Evolutionary conservation across 2,797 vertebrate genomes (phyloP).

Genomic region (Thaleichthys pacificus): DNA sequence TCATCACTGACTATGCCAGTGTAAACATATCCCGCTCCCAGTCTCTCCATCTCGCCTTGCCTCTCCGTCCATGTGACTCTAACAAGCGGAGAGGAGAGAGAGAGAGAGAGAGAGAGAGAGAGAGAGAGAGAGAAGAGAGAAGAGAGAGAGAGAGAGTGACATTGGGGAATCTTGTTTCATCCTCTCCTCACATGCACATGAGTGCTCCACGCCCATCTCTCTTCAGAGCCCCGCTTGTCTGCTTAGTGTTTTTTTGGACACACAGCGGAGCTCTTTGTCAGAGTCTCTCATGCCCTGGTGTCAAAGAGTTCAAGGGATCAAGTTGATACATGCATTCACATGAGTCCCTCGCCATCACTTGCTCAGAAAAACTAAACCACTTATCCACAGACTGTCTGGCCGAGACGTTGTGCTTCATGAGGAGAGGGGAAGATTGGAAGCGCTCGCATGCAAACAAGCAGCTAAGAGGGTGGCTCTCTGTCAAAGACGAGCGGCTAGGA

Average conservation of each 20-base stretch:
- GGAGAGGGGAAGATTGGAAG: constrained; percentile 56
- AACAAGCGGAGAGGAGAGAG: constrained; percentile 38
- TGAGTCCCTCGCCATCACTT: constrained; percentile 55
- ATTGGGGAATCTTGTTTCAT: constrained; percentile 68
- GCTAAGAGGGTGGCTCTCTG: constrained; percentile 40
- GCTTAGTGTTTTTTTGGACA: constrained; percentile 36
- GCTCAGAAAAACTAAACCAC: constrained; percentile 53
- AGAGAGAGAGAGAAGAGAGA: no score
- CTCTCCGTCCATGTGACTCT: constrained; percentile 63
- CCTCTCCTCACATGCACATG: constrained; percentile 51
- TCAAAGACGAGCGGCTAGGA: constrained; percentile 41
- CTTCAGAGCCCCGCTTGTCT: constrained; percentile 33
- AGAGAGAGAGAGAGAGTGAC: constrained; percentile 29
- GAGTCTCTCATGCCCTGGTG: constrained; percentile 32
- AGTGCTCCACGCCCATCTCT: constrained; percentile 40
- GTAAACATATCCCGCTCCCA: constrained; percentile 61
- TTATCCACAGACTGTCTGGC: constrained; percentile 61
- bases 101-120: not conserved
- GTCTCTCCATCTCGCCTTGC: constrained; percentile 46
- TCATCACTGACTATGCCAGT: constrained; percentile 28
- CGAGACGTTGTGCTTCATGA: constrained; percentile 51
- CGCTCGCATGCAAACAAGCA: constrained; percentile 59
- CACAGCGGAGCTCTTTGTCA: constrained; percentile 13
- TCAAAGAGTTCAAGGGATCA: constrained; percentile 49
- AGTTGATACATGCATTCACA: constrained; percentile 57